Evolutionary conservation across 37 sponge, comb jelly and placozoan genomes (phyloP), one percentile per base, ranked within the genome.

Genomic region (Ephydatia muelleri): DNA sequence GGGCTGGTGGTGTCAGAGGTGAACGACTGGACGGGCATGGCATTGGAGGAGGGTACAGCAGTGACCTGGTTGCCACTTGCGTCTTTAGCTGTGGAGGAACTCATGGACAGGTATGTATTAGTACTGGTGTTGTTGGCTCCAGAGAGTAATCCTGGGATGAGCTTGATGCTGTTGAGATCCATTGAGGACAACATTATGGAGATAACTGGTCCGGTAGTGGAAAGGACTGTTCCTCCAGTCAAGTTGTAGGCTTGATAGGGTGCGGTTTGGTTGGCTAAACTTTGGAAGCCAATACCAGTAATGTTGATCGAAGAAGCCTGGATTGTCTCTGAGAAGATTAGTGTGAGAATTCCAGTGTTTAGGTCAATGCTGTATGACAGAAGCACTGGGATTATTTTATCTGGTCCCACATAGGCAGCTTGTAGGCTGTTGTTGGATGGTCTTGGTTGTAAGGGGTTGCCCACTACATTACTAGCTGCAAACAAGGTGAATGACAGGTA

Each of bases 261-360:
- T 1, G 29, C 29, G 27, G n/a, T 28, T 27, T 87, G 67, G 16
- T 78, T 37, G 27, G 35, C 22, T 33, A 27, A 36, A 36, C 82
- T 90, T 33, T 85, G 94, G 3, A 92, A 34, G n/a, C 83, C 76
- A 36, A 94, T 37, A 16, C 70, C 88, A n/a, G 91, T 85, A 19
- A 87, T 25, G 26, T 92, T 70, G 35, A 93, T 43, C 70, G 81
- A 83, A 0, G 34, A 48, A 26, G 83, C 84, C 25, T 86, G 73
- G 23, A 97, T 88, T 13, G 93, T 91, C 67, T 97, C 93, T 73
- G 85, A 85, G 84, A 94, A 92, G 5, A 67, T 84, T n/a, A 97
- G 67, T 23, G 28, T 35, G 1, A 97, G 79, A 2, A 77, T 43
- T 33, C 95, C 94, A 21, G 48, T 70, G 70, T 97, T 83, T 65